A percentile compares a stretch with the other conserved stretches of the same genome.
These are phyloP conservation scores for Desoria tigrina DNA, from an alignment of 2,888 invertebrate species.

Conservation along the genomic window DNA sequence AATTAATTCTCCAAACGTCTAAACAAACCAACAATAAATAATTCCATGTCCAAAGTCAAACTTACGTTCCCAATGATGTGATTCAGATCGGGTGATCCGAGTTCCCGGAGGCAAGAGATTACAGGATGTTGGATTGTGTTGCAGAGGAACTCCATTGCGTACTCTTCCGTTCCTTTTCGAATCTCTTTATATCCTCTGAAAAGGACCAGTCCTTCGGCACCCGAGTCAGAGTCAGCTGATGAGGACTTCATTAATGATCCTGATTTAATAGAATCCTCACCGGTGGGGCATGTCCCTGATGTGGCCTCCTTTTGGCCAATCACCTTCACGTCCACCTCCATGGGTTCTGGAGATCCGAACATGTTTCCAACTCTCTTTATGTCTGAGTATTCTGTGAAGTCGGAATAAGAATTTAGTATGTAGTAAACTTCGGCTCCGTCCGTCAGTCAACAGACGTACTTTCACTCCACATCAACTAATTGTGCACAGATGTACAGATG, in stretches of 20 bases:
- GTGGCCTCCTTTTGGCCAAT: no score
- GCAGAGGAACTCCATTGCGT: conserved; percentile 39
- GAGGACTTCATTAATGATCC: neutral
- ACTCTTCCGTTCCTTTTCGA: conserved; percentile 28
- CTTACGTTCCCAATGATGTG: conserved; percentile 22
- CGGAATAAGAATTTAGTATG: no score
- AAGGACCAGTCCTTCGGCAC: no score
- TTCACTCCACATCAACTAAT: no score
- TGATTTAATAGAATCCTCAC: neutral
- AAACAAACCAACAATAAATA: conserved; percentile 4
- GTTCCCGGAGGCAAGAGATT: conserved; percentile 45
- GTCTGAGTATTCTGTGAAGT: neutral
- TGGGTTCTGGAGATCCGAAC: neutral
- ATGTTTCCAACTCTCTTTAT: neutral
- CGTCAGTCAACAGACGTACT: no score
- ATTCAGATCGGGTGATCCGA: conserved; percentile 33
- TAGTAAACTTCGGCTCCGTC: no score
- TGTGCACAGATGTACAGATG: no score
- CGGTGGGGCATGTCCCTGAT: no score
- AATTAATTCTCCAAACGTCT: neutral
- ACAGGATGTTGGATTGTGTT: conserved; percentile 45
- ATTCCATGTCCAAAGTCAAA: neutral
- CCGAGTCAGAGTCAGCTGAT: neutral
- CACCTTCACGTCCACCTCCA: neutral
- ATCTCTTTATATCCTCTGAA: conserved; percentile 1